Evolutionary conservation across 1,140 invertebrate genomes (phyloP), one percentile per base, ranked within the genome.

Genomic region (Asobara japonica): DNA sequence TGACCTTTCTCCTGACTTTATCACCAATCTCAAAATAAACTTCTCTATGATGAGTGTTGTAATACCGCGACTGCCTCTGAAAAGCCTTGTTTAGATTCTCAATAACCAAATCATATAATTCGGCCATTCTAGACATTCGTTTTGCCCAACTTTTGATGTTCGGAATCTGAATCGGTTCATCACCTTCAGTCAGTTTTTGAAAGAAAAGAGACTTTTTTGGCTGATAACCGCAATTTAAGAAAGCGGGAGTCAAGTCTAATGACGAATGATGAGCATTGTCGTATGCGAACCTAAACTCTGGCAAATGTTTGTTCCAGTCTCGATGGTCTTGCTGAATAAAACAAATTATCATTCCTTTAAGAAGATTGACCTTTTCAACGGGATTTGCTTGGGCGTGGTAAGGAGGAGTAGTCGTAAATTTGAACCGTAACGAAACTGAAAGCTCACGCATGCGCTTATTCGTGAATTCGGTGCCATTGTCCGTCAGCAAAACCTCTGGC

Each of bases 391-490:
- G 41, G 6, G 41, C 41, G 41, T 45, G 41, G 16, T 45, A 45
- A 4, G 41, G 16, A 3, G 41, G 41, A 16, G 41, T 45, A 3
- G n/a, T 8, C 41, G 6, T 7, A 16, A 7, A n/a, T 4, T 4
- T 7, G n/a, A 45, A 13, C 3, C 16, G 6, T 3, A 45, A 45
- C 6, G 41, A 8, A 13, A 3, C n/a, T 16, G 41, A 5, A 5
- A 45, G 8, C 16, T 45, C 41, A 4, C n/a, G 5, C 41, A 45
- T 45, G 3, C 8, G 3, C 4, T 45, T 45, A 8, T 45, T 45
- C 8, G 8, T 4, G 69, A 89, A 89, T 67, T 89, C 83, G 4
- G 74, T 79, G 0, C 85, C 88, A 69, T 87, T 87, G 65, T 90
- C 87, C 18, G 84, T 77, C 0, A 86, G 56, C 0, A 86, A 66